Evolutionary conservation across 1,140 invertebrate species (phyloP).

Genomic region (Luehdorfia chinensis): DNA sequence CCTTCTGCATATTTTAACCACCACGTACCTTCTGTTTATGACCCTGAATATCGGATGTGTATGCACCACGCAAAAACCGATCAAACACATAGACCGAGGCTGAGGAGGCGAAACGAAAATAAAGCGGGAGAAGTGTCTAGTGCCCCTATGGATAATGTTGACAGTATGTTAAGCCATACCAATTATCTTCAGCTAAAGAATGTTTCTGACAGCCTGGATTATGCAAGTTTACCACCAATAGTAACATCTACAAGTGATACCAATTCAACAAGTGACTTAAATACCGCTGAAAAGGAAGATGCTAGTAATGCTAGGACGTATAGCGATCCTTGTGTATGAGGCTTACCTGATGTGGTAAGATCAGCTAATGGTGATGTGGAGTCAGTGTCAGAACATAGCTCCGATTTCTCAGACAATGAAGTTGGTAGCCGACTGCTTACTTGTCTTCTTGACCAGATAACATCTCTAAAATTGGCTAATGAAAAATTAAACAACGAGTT

Average conservation of each 20-base stretch:
- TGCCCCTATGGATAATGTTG: conserved; percentile 32
- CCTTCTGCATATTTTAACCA: conserved; percentile 52
- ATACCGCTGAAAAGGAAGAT: conserved; percentile 61
- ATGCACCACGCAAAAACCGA: conserved; percentile 45
- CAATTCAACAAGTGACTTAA: conserved; percentile 61
- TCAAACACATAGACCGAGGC: conserved; percentile 50
- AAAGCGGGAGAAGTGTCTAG: conserved; percentile 55
- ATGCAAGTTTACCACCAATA: conserved; percentile 60
- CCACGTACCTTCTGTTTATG: conserved; percentile 35
- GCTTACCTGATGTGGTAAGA: conserved; percentile 56
- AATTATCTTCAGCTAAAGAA: conserved; percentile 64
- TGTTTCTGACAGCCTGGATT: conserved; percentile 65
- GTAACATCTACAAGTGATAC: conserved; percentile 63
- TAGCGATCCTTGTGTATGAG: conserved; percentile 71
- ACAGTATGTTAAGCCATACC: conserved; percentile 31
- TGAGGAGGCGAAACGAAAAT: conserved; percentile 39
- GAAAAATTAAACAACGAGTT: conserved; percentile 71
- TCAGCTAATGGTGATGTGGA: conserved; percentile 61
- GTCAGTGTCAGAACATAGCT: conserved; percentile 57
- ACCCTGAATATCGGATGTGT: conserved; percentile 50
- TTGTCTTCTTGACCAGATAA: conserved; percentile 71
- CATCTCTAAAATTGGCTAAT: conserved; percentile 64
- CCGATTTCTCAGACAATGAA: conserved; percentile 61
- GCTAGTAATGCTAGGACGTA: conserved; percentile 54
- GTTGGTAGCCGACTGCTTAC: conserved; percentile 62